phyloP scores from a whole-genome alignment of 2,888 invertebrate genomes.

The Caprella mutica region DNA sequence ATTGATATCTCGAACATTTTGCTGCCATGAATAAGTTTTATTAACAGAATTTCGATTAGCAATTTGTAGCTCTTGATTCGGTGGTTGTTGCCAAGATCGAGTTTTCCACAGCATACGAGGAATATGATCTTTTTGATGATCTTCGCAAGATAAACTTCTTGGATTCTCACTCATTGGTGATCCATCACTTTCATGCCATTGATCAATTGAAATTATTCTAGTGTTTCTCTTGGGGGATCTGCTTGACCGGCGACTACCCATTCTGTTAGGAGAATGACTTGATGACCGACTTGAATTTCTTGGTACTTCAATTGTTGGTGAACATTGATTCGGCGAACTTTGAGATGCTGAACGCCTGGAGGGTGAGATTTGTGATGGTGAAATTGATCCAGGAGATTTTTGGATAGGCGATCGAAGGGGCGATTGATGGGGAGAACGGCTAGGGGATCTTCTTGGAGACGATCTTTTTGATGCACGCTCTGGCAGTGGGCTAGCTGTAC shows the following conservation, averaged over 20 bases:
- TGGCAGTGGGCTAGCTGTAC: conserved; percentile 28
- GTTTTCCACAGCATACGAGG: conserved; percentile 28
- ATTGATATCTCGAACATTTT: not conserved
- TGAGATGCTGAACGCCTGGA: conserved; percentile 5
- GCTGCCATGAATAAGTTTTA: conserved; percentile 26
- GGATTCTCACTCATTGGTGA: conserved; percentile 4
- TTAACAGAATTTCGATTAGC: conserved; percentile 19
- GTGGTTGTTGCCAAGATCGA: conserved; percentile 32
- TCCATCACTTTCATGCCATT: conserved; percentile 3
- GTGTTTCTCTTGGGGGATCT: conserved; percentile 20
- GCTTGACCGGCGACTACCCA: conserved; percentile 17
- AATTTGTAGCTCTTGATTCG: conserved; percentile 24
- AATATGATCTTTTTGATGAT: conserved; percentile 10
- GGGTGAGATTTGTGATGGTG: not conserved
- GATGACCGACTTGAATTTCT: conserved; percentile 22
- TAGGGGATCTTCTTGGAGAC: conserved; percentile 6
- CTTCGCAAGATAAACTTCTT: conserved; percentile 27
- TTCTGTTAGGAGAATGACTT: conserved; percentile 19
- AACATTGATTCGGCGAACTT: not conserved
- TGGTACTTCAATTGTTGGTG: conserved; percentile 8
- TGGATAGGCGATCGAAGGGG: conserved; percentile 4
- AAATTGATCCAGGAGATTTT: not conserved
- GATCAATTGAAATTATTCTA: not conserved
- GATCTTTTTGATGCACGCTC: not conserved
- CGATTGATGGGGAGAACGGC: not conserved